phyloP scores from a whole-genome alignment of 2,113 vertebrate species.

The Hypocryptadius cinnamomeus region DNA sequence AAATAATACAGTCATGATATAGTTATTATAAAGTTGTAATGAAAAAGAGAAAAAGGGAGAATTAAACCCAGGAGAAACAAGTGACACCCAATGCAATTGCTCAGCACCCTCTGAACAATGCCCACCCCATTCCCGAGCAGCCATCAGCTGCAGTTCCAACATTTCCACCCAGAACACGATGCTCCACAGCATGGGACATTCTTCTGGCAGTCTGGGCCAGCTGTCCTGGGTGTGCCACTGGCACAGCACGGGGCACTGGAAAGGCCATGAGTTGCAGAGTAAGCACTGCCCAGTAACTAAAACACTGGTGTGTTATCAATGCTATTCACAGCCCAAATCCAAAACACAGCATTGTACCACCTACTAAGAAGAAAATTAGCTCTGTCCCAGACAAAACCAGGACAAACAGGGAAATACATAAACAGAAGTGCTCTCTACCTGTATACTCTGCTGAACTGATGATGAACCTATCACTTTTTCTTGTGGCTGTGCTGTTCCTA shows the following conservation, averaged over 20 bases:
- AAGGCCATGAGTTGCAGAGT: not conserved
- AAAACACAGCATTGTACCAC: not conserved
- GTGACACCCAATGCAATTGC: not conserved
- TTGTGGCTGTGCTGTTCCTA: constrained; percentile 64
- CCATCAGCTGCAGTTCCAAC: accelerated
- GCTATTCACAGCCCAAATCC: not conserved
- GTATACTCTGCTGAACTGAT: constrained; percentile 61
- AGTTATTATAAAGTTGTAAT: not conserved
- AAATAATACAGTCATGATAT: not conserved
- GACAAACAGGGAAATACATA: not conserved
- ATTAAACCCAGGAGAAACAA: not conserved
- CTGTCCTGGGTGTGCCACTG: not conserved
- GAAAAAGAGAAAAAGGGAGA: not conserved
- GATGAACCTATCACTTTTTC: constrained; percentile 68
- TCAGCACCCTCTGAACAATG: not conserved
- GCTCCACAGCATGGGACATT: not conserved
- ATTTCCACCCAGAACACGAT: not conserved
- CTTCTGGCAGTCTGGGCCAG: not conserved
- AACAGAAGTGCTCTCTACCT: constrained; percentile 48
- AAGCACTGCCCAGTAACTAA: not conserved
- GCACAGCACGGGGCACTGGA: not conserved
- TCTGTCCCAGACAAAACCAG: not conserved
- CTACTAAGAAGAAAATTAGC: not conserved
- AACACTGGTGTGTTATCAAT: not conserved
- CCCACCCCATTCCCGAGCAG: not conserved